Evolutionary conservation across 1,140 invertebrate genomes (phyloP).

Genomic region (Bilobella aurantiaca): DNA sequence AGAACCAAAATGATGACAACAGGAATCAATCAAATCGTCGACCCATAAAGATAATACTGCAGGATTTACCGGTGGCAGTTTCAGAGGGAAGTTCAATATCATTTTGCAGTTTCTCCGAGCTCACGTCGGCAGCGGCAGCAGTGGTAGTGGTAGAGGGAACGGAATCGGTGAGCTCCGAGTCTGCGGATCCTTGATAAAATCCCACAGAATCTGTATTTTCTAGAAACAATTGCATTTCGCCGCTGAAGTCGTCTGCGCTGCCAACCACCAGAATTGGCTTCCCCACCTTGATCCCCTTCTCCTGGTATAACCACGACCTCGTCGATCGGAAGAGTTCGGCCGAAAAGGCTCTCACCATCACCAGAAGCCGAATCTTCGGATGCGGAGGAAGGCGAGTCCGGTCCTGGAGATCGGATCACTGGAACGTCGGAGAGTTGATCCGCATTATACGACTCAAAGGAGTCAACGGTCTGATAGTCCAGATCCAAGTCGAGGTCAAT

Average conservation of each 20-base stretch:
- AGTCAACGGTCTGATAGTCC: background rate
- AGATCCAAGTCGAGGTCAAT: background rate
- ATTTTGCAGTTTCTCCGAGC: no score
- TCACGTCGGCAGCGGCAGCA: background rate
- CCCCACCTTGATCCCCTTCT: background rate
- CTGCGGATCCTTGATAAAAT: background rate
- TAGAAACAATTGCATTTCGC: slow-evolving; percentile 5
- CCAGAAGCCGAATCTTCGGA: no score
- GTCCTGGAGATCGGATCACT: background rate
- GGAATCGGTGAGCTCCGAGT: background rate
- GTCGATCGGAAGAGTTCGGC: no score
- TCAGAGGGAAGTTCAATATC: background rate
- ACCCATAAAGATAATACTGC: no score
- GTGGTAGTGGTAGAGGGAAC: background rate
- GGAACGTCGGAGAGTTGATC: background rate
- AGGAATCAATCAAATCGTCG: no score
- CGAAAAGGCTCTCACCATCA: background rate
- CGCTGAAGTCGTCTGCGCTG: background rate
- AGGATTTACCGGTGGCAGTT: background rate
- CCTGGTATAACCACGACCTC: no score
- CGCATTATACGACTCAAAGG: background rate
- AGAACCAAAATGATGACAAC: no score
- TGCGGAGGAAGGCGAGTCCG: background rate
- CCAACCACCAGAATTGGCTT: background rate
- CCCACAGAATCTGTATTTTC: background rate